Evolutionary conservation across 2,113 vertebrate genomes (phyloP).

Genomic region (Proterorhinus semilunaris): DNA sequence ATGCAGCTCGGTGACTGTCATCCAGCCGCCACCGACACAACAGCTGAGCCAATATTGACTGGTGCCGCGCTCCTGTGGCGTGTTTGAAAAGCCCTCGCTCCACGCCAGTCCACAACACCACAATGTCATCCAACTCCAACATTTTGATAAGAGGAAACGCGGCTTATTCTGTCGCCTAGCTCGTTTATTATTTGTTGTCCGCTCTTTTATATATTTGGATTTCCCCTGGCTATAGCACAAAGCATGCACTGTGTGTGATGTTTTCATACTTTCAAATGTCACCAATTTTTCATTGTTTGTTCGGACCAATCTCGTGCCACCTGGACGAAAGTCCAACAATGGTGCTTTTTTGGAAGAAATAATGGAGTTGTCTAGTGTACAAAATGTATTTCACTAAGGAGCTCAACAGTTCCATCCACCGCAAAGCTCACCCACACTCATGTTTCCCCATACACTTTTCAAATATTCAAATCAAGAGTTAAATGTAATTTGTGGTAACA

Average conservation of each 20-base stretch:
- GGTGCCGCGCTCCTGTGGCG: slow-evolving; percentile 57
- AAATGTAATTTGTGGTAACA: no score
- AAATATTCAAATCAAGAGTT: no score
- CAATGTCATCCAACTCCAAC: slow-evolving; percentile 61
- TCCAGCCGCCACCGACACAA: slow-evolving; percentile 55
- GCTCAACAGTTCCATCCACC: no score
- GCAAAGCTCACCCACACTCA: no score
- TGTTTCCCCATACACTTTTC: no score
- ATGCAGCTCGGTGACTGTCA: slow-evolving; percentile 47
- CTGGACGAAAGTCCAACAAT: slow-evolving; percentile 1
- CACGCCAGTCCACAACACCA: slow-evolving; percentile 39
- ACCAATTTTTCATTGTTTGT: slow-evolving; percentile 51
- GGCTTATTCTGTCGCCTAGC: slow-evolving; percentile 40
- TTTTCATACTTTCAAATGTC: slow-evolving; percentile 43
- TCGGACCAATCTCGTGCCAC: slow-evolving; percentile 39
- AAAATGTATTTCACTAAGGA: no score
- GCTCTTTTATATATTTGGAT: slow-evolving; percentile 21
- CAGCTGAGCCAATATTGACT: slow-evolving; percentile 79
- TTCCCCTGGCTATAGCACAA: slow-evolving; percentile 37
- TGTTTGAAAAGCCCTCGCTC: slow-evolving; percentile 57
- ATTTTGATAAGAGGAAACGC: slow-evolving; percentile 38
- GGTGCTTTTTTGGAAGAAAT: neutral
- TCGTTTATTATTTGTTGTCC: slow-evolving; percentile 46
- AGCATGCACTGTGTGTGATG: slow-evolving; percentile 32
- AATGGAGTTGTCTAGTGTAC: neutral